Conservation (phyloP, 92 coral and sea anemone genomes). For the Parazoanthus swiftii region DNA sequence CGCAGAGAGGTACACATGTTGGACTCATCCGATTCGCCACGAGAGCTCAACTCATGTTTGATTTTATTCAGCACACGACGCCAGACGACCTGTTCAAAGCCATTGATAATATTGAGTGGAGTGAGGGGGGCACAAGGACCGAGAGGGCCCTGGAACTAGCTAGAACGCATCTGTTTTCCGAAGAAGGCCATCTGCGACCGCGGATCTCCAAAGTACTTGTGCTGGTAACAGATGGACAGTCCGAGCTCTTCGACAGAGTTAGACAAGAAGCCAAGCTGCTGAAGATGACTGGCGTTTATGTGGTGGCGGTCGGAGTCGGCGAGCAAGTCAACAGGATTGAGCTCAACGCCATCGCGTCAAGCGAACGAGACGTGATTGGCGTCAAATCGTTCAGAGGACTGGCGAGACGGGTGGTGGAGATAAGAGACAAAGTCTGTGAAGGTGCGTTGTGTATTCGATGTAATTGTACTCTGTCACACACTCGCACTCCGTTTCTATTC, state of each 20-base stretch:
- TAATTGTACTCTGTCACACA: neutral
- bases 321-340: constrained; percentile 49
- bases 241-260: neutral
- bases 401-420: constrained; percentile 57
- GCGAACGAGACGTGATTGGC: constrained; percentile 58
- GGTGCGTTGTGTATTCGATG: constrained; percentile 11
- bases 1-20: constrained; percentile 18
- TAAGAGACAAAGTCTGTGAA: constrained; percentile 56
- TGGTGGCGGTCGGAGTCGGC: constrained; percentile 61
- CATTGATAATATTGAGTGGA: constrained; percentile 20
- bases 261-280: constrained; percentile 11
- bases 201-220: constrained; percentile 21
- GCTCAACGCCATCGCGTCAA: constrained; percentile 54
- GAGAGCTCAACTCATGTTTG: constrained; percentile 13
- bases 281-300: constrained; percentile 49
- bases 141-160: constrained; percentile 36
- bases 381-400: constrained; percentile 57
- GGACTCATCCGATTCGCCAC: constrained; percentile 32
- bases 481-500: neutral
- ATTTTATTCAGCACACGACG: constrained; percentile 8
- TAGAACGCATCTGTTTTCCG: constrained; percentile 16
- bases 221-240: constrained; percentile 41
- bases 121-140: constrained; percentile 32
- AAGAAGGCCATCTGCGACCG: constrained; percentile 18
- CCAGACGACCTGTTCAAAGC: neutral